Base-by-base conservation (phyloP, 1,140 invertebrate genomes). In the Amyelois transitella region DNA sequence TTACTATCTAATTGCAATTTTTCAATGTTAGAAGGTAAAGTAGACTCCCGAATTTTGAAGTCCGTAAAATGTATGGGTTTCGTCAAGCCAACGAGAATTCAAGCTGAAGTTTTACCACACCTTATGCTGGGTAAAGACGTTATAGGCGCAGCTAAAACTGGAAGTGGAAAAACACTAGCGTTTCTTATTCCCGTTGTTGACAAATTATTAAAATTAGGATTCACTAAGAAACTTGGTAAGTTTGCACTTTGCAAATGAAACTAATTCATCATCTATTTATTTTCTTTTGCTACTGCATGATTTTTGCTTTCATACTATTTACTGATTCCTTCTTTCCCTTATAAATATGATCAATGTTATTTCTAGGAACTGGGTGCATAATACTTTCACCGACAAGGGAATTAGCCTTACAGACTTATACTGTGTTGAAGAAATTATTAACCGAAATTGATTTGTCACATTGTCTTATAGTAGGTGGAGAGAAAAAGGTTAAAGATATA, bases 381-480 rank as follows among this genome's bases (percentile, higher is more conserved):
- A 93, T 99, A 55, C 96, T 99, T 52, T 96, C 97, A 12, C 97
- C 97, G 24, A 97, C 96, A 10, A 89, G 97, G 84, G 97, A 99
- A 85, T 86, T 99, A 19, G 96, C 97, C 25, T 94, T 95, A 77
- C 97, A 99, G 86, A 99, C 96, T 62, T 97, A 94, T 91, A 93
- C 96, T 83, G 94, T 94, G 0, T 81, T 99, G 6, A 91, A 92
- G 53, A 96, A 95, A 84, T 88, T 99, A 62, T 94, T 96, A 17
- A 72, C 75, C 32, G 83, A 94, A 72, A 96, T 98, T 81, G 92
- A 95, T 63, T 94, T 98, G 72, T 96, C 96, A 48, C 94, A 94
- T 75, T 94, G 92, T 44, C 90, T 98, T 19, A 92, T 98, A 60
- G 97, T 98, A 66, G 97, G 97, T 74, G 94, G 94, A 25, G 94